phyloP scores from a whole-genome alignment of 2,888 invertebrate species.

The Sarcophaga subvicina region DNA sequence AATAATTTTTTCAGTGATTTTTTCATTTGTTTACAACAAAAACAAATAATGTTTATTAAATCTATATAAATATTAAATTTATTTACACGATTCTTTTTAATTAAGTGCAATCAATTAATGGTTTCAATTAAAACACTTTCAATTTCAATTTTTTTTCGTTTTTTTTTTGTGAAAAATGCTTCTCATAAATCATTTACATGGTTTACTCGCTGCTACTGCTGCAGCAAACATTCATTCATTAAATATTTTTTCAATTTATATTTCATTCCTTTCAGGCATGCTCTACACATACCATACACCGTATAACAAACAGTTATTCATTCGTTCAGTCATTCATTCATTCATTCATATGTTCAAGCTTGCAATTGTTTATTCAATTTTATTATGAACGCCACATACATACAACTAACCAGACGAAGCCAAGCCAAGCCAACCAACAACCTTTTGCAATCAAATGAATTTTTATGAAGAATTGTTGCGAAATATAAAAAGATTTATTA shows the following conservation, averaged over 20 bases:
- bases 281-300: too few relatives aligned
- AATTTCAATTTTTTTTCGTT: not conserved
- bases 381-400: too few relatives aligned
- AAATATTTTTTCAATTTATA: not conserved
- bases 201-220: not conserved
- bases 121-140: slow-evolving; percentile 47
- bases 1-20: not conserved
- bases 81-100: slow-evolving; percentile 8
- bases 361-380: too few relatives aligned
- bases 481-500: not conserved
- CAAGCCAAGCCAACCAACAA: not conserved
- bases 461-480: not conserved
- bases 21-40: not conserved
- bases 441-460: not conserved
- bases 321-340: too few relatives aligned
- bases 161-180: slow-evolving; percentile 3
- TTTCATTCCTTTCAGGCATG: not conserved
- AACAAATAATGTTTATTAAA: slow-evolving; percentile 12
- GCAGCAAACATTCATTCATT: not conserved
- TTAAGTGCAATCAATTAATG: slow-evolving; percentile 50
- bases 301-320: too few relatives aligned
- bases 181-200: slow-evolving; percentile 38
- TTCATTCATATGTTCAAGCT: too few relatives aligned
- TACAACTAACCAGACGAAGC: too few relatives aligned
- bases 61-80: not conserved